Base-by-base conservation (phyloP, 2,113 vertebrate species). In the Prunella fulvescens region DNA sequence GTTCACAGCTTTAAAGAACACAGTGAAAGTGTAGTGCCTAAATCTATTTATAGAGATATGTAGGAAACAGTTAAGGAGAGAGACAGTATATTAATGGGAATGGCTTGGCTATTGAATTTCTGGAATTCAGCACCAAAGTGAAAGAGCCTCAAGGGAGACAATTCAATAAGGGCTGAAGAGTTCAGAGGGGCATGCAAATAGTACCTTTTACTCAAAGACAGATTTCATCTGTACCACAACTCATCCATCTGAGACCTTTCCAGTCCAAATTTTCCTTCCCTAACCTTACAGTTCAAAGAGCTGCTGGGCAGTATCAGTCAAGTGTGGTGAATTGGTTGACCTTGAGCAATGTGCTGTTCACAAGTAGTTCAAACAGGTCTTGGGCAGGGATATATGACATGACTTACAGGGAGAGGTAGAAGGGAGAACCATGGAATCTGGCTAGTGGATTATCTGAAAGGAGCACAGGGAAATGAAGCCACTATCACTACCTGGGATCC, bases 1-100 rank as follows among this genome's bases (percentile, higher is more conserved):
- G 96, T 93, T 96, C 95, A 97, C 96, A 97, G 90, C 87, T 97
- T 98, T 86, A 97, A 98, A 97, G 97, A 98, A 97, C 95, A 97
- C 64, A 96, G 93, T 78, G 92, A 57, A 91, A 93, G 40, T 94
- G 81, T 97, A 97, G 97, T 93, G 93, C 86, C 91, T 94, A 86
- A 92, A 93, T 96, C 97, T 98, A 98, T 98, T 98, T 98, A 98
- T 98, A 98, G 95, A 96, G 33, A 96, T 92, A 92, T 98, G 97
- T 97, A 97, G 96, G 97, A 97, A 97, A 98, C 93, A 97, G 97
- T 95, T 96, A 97, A 96, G 91, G 93, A 96, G 97, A 97, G 58
- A 96, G 95, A 92, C 90, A 87, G 94, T 95, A 82, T 97, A 97
- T 95, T 96, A 98, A 96, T 81, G 62, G 89, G 85, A 97, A 94